Evolutionary conservation across 2,888 invertebrate species (phyloP).

Genomic region (Apodemia zela): DNA sequence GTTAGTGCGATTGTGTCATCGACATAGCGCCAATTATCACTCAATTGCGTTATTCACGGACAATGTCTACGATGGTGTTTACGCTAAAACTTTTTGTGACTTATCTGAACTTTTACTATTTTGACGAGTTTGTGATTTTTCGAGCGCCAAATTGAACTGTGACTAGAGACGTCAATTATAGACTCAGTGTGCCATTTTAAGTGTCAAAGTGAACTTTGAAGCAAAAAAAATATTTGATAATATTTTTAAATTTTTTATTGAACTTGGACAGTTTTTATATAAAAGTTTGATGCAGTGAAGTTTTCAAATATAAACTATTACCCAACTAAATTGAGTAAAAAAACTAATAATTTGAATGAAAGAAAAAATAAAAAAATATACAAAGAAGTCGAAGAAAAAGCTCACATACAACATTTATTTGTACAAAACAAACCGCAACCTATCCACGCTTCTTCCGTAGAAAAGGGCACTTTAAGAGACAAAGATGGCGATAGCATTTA

Average conservation of each 20-base stretch:
- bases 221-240: constrained; percentile 35
- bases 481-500: constrained; percentile 81
- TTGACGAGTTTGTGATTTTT: constrained; percentile 47
- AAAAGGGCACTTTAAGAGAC: constrained; percentile 57
- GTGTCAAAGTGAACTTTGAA: constrained; percentile 58
- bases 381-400: constrained; percentile 38
- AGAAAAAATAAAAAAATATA: constrained; percentile 21
- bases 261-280: constrained; percentile 32
- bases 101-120: constrained; percentile 58
- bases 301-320: neutral
- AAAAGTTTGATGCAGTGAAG: constrained; percentile 14
- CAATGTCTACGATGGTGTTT: constrained; percentile 56
- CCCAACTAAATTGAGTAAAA: constrained; percentile 15
- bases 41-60: constrained; percentile 66
- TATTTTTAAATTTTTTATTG: constrained; percentile 38
- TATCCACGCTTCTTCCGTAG: constrained; percentile 71
- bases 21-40: constrained; percentile 63
- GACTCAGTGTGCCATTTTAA: constrained; percentile 45
- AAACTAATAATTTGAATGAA: constrained; percentile 14
- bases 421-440: constrained; percentile 67
- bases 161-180: constrained; percentile 35
- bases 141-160: constrained; percentile 54
- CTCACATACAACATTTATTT: constrained; percentile 64
- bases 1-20: constrained; percentile 73
- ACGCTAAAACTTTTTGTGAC: constrained; percentile 63